Evolutionary conservation across 2,888 invertebrate genomes (phyloP).

Genomic region (Dynastes hyllus): DNA sequence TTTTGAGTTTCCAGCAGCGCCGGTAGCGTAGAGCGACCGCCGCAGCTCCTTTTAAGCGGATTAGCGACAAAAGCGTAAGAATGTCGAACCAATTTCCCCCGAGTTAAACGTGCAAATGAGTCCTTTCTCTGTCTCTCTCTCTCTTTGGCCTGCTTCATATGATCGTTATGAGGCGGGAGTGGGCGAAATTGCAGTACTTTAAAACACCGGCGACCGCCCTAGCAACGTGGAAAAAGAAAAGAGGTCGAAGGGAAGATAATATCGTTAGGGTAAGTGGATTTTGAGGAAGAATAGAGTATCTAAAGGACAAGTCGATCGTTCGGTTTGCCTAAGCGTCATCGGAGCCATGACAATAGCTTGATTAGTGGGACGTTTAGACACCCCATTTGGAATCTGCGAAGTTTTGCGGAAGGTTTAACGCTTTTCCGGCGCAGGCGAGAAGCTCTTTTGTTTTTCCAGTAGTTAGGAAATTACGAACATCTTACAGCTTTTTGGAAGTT

Average conservation of each 20-base stretch:
- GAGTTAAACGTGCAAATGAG: slow-evolving; percentile 28
- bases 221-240: background rate
- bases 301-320: background rate
- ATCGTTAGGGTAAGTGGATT: slow-evolving; percentile 33
- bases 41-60: slow-evolving; percentile 27
- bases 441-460: too few species aligned
- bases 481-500: too few species aligned
- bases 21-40: background rate
- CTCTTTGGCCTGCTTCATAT: background rate
- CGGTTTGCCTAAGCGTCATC: background rate
- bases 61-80: slow-evolving; percentile 13
- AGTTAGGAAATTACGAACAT: too few species aligned
- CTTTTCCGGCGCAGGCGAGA: too few species aligned
- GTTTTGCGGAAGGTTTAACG: too few species aligned
- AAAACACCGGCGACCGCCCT: background rate
- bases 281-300: background rate
- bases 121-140: background rate
- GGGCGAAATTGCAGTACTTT: too few species aligned
- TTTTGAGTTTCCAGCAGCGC: background rate
- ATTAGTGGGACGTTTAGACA: background rate
- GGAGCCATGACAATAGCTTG: background rate
- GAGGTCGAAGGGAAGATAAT: slow-evolving; percentile 16
- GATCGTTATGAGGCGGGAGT: too few species aligned
- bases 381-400: too few species aligned
- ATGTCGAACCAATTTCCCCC: slow-evolving; percentile 31